Evolutionary conservation across 2,113 vertebrate genomes (phyloP), one percentile per base, ranked within the genome.

Genomic region (Pelodiscus sinensis): DNA sequence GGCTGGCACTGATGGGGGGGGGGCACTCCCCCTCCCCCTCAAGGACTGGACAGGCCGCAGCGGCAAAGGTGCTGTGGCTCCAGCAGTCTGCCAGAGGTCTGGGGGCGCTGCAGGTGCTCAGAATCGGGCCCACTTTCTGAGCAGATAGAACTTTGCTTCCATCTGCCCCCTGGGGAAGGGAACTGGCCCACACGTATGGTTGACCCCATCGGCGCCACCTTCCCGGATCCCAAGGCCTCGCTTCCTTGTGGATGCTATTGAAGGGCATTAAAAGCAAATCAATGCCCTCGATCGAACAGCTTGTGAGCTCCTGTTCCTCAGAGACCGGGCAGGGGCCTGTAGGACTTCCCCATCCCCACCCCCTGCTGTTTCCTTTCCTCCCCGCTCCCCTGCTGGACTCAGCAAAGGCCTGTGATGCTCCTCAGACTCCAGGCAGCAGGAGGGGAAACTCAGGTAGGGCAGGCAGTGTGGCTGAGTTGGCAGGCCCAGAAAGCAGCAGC

Each of bases 391-490:
- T 2, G 57, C 44, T 44, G 65, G 73, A 78, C 83, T 0, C 5
- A 94, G 80, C 31, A 90, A 84, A 92, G 89, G 90, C 90, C 31
- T 29, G 71, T 35, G 21, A 6, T 21, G 35, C 35, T 11, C n/a
- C 11, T 27, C 50, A 55, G 65, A 88, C 88, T 89, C 93, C 83
- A 90, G 78, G 21, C 73, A 90, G 73, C 0, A 4, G 50, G 38
- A 91, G 78, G 86, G 80, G 87, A 91, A 81, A 86, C 94, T 77
- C 78, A 84, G 95, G 95, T 95, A 95, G 50, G 84, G 25, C 94
- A 25, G 91, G 92, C 78, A 52, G 55, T 55, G 56, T 85, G 29
- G 82, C 82, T 85, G 71, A 90, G 87, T 52, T 93, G 80, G 85
- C 1, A 80, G 52, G 24, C 22, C 91, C 91, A 91, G 65, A 86